phyloP scores from a whole-genome alignment of 2,113 vertebrate genomes.

The Lucifuga dentata region DNA sequence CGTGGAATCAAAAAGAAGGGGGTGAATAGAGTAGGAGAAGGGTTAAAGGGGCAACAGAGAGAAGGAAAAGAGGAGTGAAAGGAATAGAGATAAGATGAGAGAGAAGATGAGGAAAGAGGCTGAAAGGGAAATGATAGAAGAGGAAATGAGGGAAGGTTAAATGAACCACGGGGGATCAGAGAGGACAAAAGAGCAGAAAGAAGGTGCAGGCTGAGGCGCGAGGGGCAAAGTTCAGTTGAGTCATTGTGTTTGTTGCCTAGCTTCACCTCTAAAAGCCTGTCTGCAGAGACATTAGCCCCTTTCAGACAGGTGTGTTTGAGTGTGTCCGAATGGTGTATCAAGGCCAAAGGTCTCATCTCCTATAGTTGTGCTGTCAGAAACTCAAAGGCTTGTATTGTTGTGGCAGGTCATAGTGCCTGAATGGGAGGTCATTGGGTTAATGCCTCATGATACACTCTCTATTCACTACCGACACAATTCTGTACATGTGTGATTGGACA shows the following conservation, averaged over 20 bases:
- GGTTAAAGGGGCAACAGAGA: neutral
- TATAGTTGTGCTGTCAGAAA: slow-evolving; percentile 68
- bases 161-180: neutral
- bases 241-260: slow-evolving; percentile 59
- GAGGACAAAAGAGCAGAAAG: slow-evolving; percentile 55
- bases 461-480: slow-evolving; percentile 55
- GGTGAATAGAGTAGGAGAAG: neutral
- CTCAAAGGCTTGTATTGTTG: slow-evolving; percentile 75
- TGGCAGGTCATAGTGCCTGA: slow-evolving; percentile 56
- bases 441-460: slow-evolving; percentile 46
- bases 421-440: slow-evolving; percentile 68
- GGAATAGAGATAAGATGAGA: neutral
- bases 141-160: slow-evolving; percentile 45
- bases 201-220: slow-evolving; percentile 8
- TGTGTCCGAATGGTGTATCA: slow-evolving; percentile 59
- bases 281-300: slow-evolving; percentile 64
- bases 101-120: neutral
- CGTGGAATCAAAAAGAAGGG: slow-evolving; percentile 29
- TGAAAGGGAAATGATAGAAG: slow-evolving; percentile 45
- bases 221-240: slow-evolving; percentile 65
- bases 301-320: slow-evolving; percentile 55
- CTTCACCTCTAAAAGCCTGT: slow-evolving; percentile 70
- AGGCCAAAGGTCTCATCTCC: slow-evolving; percentile 73
- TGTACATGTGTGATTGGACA: slow-evolving; percentile 58
- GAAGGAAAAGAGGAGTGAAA: neutral